Evolutionary conservation across 2,113 vertebrate species (phyloP).

Genomic region (Ascaphus truei): DNA sequence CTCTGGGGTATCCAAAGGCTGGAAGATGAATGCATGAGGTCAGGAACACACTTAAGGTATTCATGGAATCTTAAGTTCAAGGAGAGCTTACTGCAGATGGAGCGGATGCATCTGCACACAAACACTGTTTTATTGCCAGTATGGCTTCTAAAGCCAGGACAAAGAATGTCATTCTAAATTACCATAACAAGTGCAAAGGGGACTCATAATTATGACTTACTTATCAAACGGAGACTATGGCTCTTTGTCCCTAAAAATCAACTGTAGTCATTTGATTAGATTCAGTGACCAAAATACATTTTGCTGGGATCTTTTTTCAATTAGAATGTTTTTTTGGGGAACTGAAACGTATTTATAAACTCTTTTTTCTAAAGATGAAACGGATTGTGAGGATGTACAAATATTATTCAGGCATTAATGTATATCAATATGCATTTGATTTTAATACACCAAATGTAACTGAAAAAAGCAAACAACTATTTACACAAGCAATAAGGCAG

Average conservation of each 20-base stretch:
- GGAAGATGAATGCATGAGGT: conserved; percentile 10
- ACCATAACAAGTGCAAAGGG: neutral
- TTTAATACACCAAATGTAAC: no score
- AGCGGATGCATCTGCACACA: conserved; percentile 8
- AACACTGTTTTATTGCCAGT: neutral
- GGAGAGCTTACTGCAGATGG: conserved; percentile 2
- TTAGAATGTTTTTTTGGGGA: no score
- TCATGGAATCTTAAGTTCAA: conserved; percentile 2
- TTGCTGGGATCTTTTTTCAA: no score
- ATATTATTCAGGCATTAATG: no score
- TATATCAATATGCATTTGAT: no score
- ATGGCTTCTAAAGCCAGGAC: neutral
- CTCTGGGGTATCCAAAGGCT: no score
- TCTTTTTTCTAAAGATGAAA: no score
- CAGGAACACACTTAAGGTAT: neutral
- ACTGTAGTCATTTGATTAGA: neutral
- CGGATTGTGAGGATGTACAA: no score
- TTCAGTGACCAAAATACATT: no score
- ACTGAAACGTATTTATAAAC: no score
- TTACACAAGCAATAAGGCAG: no score
- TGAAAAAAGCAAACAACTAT: no score
- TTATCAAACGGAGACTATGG: neutral
- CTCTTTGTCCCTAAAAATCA: neutral
- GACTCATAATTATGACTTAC: neutral
- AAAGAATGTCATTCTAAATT: neutral